phyloP scores from a whole-genome alignment of 2,113 vertebrate species.

The Lipotes vexillifer region DNA sequence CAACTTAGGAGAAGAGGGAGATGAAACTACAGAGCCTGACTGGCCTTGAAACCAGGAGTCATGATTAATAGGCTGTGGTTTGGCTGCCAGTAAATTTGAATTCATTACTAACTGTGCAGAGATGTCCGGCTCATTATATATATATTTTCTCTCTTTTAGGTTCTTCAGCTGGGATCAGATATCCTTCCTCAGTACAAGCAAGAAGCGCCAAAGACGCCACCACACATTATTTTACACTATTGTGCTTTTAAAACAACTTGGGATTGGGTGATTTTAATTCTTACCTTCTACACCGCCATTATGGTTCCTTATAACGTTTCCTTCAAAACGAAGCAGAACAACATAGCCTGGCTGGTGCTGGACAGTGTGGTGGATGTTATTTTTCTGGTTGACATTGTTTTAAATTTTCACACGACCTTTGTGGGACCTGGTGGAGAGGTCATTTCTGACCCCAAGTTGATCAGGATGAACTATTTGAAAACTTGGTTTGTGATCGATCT shows the following conservation, averaged over 20 bases:
- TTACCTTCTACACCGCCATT: slow-evolving; percentile 98
- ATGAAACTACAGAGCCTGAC: background rate
- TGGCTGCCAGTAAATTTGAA: background rate
- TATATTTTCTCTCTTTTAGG: slow-evolving; percentile 80
- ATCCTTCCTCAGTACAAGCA: slow-evolving; percentile 99
- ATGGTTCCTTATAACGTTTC: slow-evolving; percentile 98
- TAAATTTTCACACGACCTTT: slow-evolving; percentile 98
- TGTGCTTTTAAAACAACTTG: slow-evolving; percentile 99
- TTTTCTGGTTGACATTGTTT: slow-evolving; percentile 97
- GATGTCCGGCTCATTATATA: background rate
- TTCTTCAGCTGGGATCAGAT: slow-evolving; percentile 95
- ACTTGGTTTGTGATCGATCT: slow-evolving; percentile 99
- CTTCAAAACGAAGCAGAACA: slow-evolving; percentile 98
- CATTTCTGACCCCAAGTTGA: slow-evolving; percentile 96
- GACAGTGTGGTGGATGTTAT: slow-evolving; percentile 99
- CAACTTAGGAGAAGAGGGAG: background rate
- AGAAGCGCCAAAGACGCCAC: slow-evolving; percentile 97
- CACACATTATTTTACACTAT: slow-evolving; percentile 97
- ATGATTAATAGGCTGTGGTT: background rate
- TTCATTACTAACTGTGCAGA: background rate
- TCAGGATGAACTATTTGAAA: slow-evolving; percentile 99
- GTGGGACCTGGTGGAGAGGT: slow-evolving; percentile 98
- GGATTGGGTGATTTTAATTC: slow-evolving; percentile 98
- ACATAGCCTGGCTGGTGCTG: slow-evolving; percentile 97
- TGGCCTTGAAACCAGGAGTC: background rate